Evolutionary conservation across 2,113 vertebrate genomes (phyloP).

Genomic region (Pangasianodon hypophthalmus): DNA sequence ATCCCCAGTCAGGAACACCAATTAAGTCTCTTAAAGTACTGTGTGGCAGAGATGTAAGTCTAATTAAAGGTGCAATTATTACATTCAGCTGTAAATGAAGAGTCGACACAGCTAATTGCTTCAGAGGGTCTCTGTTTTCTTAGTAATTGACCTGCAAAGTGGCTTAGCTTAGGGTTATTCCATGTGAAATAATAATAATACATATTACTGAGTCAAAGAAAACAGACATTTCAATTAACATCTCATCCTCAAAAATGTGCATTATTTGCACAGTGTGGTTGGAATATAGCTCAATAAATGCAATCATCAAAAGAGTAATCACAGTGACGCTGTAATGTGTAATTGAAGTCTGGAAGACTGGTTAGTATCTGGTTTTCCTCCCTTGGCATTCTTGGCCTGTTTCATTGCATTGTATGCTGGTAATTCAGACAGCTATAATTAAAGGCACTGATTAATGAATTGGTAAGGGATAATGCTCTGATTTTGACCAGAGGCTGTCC

Average conservation of each 20-base stretch:
- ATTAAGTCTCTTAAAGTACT: constrained; percentile 39
- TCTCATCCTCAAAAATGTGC: not conserved
- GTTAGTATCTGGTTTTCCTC: constrained; percentile 59
- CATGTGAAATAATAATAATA: constrained; percentile 51
- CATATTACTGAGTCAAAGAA: constrained; percentile 21
- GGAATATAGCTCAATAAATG: constrained; percentile 35
- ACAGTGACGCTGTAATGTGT: constrained; percentile 56
- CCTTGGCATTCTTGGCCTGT: constrained; percentile 33
- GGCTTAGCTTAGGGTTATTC: constrained; percentile 52
- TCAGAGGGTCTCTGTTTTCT: constrained; percentile 49
- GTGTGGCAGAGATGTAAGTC: constrained; percentile 36
- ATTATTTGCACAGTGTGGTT: constrained; percentile 27
- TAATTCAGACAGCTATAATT: constrained; percentile 57
- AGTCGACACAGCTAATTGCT: constrained; percentile 53
- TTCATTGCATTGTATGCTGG: constrained; percentile 36
- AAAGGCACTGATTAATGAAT: constrained; percentile 64
- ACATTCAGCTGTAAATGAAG: constrained; percentile 50
- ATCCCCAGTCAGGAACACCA: constrained; percentile 30
- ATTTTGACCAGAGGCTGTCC: constrained; percentile 51
- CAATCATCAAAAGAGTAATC: constrained; percentile 64
- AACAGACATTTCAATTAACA: constrained; percentile 18
- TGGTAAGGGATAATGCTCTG: constrained; percentile 57
- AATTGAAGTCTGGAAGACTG: constrained; percentile 58
- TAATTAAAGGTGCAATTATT: constrained; percentile 56
- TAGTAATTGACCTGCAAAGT: constrained; percentile 56